Percentiles rank a stretch among this genome's conserved stretches.
Conservation (phyloP, 2,888 invertebrate species). For the Eretmocerus hayati region DNA sequence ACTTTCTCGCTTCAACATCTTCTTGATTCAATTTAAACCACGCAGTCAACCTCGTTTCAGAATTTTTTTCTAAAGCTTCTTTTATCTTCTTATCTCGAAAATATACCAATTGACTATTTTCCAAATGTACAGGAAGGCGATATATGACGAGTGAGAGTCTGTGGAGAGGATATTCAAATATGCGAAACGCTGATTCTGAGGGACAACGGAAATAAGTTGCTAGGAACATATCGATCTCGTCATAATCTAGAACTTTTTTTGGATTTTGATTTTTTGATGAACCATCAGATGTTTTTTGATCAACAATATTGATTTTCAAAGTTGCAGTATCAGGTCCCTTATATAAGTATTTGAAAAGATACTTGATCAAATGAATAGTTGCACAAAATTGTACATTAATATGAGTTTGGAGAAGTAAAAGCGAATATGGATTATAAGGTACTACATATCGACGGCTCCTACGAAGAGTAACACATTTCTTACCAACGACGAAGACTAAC, state of each 20-base stretch:
- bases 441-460: too few relatives aligned
- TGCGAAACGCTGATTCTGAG: background rate
- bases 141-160: background rate
- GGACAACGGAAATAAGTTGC: background rate
- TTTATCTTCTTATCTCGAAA: constrained; percentile 1
- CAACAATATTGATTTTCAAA: too few relatives aligned
- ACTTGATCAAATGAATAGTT: background rate
- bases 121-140: background rate
- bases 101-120: background rate
- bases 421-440: background rate
- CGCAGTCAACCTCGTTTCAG: constrained; percentile 12
- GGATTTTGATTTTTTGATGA: too few relatives aligned
- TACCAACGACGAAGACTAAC: too few relatives aligned
- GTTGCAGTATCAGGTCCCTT: too few relatives aligned
- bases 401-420: background rate
- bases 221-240: background rate
- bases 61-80: constrained; percentile 8
- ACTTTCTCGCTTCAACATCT: background rate
- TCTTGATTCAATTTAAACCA: constrained; percentile 14
- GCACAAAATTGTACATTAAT: constrained; percentile 7
- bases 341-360: too few relatives aligned
- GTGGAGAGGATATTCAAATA: background rate
- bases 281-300: background rate
- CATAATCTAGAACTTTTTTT: too few relatives aligned
- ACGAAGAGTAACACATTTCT: too few relatives aligned